Evolutionary conservation across 2,888 invertebrate species (phyloP), one percentile per base, ranked within the genome.

Genomic region (Melipona beecheii): DNA sequence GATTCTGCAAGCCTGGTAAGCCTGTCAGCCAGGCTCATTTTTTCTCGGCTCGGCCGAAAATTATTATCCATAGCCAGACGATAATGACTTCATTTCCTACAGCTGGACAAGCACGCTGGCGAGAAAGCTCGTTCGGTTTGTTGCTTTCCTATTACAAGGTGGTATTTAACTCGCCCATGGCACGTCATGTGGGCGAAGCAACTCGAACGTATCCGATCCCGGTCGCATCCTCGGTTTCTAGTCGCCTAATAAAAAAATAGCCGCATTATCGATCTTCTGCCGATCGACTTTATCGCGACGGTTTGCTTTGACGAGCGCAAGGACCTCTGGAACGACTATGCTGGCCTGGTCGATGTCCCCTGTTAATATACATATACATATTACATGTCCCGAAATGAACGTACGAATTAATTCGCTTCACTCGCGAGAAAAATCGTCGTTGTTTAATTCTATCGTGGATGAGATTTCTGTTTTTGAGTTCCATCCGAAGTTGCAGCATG

Each of bases 211-310:
- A 74, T 70, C 69, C 79, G 81, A 76, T 78, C 70, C 69, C 79
- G 50, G 36, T 75, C 70, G 64, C 81, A 69, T 66, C 50, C 27
- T 36, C 62, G 52, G 64, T 65, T 93, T 86, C 92, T 93, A 87
- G 88, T 93, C 87, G 90, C 93, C 93, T 93, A 92, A 89, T 93
- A 88, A 92, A 92, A 91, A 92, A 92, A 92, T 92, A 88, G 89
- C 85, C 89, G 75, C 72, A 87, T 88, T 91, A 93, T 93, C 93
- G 93, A 93, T 93, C 92, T 56, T 90, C 89, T 89, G 87, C 87
- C 88, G 88, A 92, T 92, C 91, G 85, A 84, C 88, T 89, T 88
- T 73, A 60, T 75, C 81, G 31, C n/a, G 49, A 31, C 43, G 17
- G 49, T 73, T 72, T 19, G 15, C 85, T 73, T 54, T 50, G 66